phyloP scores from a whole-genome alignment of 2,797 vertebrate genomes.

The Champsocephalus esox region DNA sequence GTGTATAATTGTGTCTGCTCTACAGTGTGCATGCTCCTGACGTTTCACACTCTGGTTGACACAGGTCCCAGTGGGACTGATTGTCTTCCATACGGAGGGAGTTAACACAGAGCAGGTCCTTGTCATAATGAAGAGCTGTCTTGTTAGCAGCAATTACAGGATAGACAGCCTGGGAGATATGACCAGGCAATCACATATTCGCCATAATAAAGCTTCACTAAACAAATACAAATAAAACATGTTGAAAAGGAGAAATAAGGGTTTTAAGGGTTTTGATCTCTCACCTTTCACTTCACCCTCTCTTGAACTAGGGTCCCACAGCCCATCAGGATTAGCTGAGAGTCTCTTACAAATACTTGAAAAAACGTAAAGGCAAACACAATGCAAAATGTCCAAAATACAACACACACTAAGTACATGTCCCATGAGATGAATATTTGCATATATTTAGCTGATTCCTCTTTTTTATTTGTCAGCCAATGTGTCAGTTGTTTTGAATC shows the following conservation, averaged over 20 bases:
- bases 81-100: constrained; percentile 61
- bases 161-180: background rate
- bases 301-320: background rate
- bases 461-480: background rate
- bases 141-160: constrained; percentile 51
- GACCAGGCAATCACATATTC: background rate
- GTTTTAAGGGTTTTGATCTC: constrained; percentile 20
- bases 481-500: background rate
- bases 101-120: constrained; percentile 61
- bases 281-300: background rate
- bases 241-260: background rate
- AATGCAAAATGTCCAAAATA: background rate
- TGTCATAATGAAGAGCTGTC: constrained; percentile 68
- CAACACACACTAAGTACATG: background rate
- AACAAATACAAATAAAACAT: background rate
- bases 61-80: constrained; percentile 60
- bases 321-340: constrained; percentile 28
- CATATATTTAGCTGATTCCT: background rate
- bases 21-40: constrained; percentile 18
- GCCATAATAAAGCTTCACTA: background rate
- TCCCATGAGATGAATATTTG: background rate
- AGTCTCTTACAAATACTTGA: background rate
- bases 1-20: constrained; percentile 7
- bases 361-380: constrained; percentile 6
- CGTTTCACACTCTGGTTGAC: constrained; percentile 65